Conservation (phyloP, 1,140 invertebrate genomes). For the Drosophila aff. region DNA sequence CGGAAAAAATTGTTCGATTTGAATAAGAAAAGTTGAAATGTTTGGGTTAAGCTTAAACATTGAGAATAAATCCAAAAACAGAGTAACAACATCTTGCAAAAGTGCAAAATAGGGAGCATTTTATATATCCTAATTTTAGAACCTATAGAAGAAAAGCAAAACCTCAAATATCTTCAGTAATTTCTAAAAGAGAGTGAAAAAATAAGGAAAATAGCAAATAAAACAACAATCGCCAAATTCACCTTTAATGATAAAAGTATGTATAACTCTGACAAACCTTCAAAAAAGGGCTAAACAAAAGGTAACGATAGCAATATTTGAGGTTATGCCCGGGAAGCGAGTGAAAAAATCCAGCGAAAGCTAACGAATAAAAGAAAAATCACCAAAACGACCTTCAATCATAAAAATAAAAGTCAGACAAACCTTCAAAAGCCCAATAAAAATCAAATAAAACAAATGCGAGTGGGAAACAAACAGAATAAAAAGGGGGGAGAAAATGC, state of each 20-base stretch:
- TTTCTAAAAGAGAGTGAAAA: too few species aligned
- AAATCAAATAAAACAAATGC: constrained; percentile 43
- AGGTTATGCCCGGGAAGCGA: not conserved
- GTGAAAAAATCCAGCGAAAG: constrained; percentile 15
- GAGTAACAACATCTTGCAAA: too few species aligned
- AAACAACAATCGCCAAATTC: too few species aligned
- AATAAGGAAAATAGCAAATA: too few species aligned
- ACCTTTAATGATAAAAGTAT: too few species aligned
- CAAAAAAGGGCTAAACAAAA: not conserved
- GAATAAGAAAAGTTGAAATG: too few species aligned
- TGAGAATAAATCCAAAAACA: too few species aligned
- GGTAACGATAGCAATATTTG: not conserved
- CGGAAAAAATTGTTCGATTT: not conserved
- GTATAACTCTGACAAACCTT: constrained; percentile 14
- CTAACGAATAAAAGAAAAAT: constrained; percentile 9
- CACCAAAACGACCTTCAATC: constrained; percentile 69
- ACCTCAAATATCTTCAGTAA: too few species aligned
- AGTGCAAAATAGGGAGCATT: too few species aligned
- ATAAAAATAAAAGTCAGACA: constrained; percentile 61
- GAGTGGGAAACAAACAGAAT: constrained; percentile 23
- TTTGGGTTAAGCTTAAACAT: too few species aligned
- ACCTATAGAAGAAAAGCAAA: too few species aligned
- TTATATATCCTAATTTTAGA: too few species aligned
- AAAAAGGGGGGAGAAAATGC: constrained; percentile 61
- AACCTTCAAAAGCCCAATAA: constrained; percentile 42